Evolutionary conservation across 1,140 invertebrate genomes (phyloP), one percentile per base, ranked within the genome.

Genomic region (Mya arenaria): DNA sequence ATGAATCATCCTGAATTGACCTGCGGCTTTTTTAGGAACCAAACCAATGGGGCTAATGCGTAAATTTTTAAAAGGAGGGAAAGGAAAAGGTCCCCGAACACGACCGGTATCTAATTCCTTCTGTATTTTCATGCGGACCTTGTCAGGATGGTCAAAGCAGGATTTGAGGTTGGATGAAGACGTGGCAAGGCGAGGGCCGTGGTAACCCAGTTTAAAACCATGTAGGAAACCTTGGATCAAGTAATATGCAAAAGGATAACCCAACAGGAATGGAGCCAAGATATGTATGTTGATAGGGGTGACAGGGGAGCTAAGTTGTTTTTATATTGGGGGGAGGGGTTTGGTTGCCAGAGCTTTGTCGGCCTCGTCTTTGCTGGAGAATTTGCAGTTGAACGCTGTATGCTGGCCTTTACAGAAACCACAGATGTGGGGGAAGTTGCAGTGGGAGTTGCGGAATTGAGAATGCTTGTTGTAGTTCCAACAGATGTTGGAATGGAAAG

Each of bases 1-100:
- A 25, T 75, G 58, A 28, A 75, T 75, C 52, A 75, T 48, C 28
- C 73, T 19, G 41, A 63, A 75, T 30, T 75, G 37, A 39, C 60
- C 60, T 30, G 37, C n/a, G 13, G 32, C 23, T 48, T 63, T 75
- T 44, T 75, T 75, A 15, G 73, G 73, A 44, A 75, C 58, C n/a
- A 75, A 5, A 8, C 58, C 73, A 63, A 75, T 75, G 15, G 73
- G 73, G 63, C n/a, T 32, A 4, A 63, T 44, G 8, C 58, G 56
- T 8, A 75, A 34, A 32, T 63, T 41, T 39, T 5, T 13, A 13
- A 75, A 48, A 37, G 73, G 73, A 62, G 36, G 60, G 41, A 10
- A n/a, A 41, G 10, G 25, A 44, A 75, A 75, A 28, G 73, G 60
- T n/a, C 73, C 73, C 60, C 19, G 41, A n/a, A 73, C 32, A 6